These are phyloP conservation scores for Helleia helle DNA, from an alignment of 2,888 invertebrate genomes.

Conservation along the genomic window DNA sequence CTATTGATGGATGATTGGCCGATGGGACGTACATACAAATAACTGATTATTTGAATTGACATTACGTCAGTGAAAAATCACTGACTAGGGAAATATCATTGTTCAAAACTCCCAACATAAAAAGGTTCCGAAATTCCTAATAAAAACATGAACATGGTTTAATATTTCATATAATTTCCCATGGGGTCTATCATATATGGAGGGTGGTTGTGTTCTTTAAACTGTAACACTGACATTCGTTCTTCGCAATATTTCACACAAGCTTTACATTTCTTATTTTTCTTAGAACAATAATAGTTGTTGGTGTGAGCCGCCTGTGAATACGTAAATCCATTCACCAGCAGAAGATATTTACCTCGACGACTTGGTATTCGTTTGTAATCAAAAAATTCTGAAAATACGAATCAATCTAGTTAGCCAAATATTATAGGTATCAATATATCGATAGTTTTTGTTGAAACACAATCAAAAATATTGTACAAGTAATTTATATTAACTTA, in stretches of 20 bases:
- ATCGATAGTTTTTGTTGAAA: too few species aligned
- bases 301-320: slow-evolving; percentile 23
- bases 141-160: too few species aligned
- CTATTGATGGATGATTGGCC: too few species aligned
- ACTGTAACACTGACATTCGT: slow-evolving; percentile 16
- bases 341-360: slow-evolving; percentile 23
- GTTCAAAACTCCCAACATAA: too few species aligned
- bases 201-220: slow-evolving; percentile 25
- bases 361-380: slow-evolving; percentile 17
- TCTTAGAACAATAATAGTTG: slow-evolving; percentile 33
- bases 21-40: too few species aligned
- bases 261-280: slow-evolving; percentile 28
- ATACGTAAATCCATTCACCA: slow-evolving; percentile 29
- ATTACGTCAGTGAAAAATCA: too few species aligned
- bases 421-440: too few species aligned
- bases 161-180: slow-evolving; percentile 24
- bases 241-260: slow-evolving; percentile 17
- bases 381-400: slow-evolving; percentile 7
- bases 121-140: too few species aligned
- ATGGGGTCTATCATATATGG: slow-evolving; percentile 25
- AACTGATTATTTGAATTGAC: too few species aligned
- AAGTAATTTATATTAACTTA: too few species aligned
- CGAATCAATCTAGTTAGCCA: not conserved
- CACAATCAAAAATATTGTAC: too few species aligned
- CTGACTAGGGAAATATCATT: too few species aligned